phyloP scores from a whole-genome alignment of 1,140 invertebrate species.

The Drosophila parvula region DNA sequence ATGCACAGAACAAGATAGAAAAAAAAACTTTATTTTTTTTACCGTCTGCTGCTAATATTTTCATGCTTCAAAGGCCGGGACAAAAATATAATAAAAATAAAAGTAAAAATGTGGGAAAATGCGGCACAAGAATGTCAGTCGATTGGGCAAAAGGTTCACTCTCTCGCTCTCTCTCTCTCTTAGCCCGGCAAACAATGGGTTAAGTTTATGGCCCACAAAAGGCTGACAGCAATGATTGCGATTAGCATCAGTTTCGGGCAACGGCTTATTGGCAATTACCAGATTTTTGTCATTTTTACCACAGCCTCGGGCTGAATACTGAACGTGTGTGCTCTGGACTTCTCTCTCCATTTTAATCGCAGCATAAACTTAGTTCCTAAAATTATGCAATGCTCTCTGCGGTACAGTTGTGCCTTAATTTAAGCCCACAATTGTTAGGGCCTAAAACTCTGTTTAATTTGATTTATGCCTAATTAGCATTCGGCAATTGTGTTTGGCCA shows the following conservation, averaged over 20 bases:
- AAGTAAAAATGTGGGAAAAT: slow-evolving; percentile 2
- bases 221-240: slow-evolving; percentile 50
- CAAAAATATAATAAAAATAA: slow-evolving; percentile 9
- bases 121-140: slow-evolving; percentile 27
- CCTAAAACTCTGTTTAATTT: slow-evolving; percentile 9
- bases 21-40: slow-evolving; percentile 49
- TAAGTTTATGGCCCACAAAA: slow-evolving; percentile 51
- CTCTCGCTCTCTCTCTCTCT: neutral
- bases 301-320: slow-evolving; percentile 36
- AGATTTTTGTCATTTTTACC: slow-evolving; percentile 49
- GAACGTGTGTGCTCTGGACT: neutral
- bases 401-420: slow-evolving; percentile 21
- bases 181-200: slow-evolving; percentile 57
- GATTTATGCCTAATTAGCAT: slow-evolving; percentile 47
- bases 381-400: neutral
- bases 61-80: slow-evolving; percentile 36
- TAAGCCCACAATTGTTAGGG: neutral
- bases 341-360: slow-evolving; percentile 24
- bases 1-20: slow-evolving; percentile 41
- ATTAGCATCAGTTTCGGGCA: slow-evolving; percentile 30
- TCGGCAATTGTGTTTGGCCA: slow-evolving; percentile 20
- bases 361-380: neutral
- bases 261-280: slow-evolving; percentile 69
- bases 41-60: slow-evolving; percentile 71
- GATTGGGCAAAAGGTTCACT: slow-evolving; percentile 16